Evolutionary conservation across 2,888 invertebrate genomes (phyloP).

Genomic region (Xestia rhomboidea): DNA sequence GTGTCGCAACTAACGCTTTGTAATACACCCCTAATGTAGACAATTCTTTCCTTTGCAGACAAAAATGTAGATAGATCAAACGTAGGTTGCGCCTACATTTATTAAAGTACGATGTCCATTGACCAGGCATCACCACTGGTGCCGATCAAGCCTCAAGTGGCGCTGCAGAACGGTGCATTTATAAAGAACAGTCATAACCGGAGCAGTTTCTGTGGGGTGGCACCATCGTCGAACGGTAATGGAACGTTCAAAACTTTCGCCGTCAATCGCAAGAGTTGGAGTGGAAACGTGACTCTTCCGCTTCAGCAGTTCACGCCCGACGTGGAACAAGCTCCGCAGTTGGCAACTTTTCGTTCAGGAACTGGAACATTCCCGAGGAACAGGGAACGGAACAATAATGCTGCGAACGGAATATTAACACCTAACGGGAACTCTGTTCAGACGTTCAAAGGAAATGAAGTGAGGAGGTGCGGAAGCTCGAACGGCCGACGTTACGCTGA

Average conservation of each 20-base stretch:
- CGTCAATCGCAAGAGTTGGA: conserved; percentile 90
- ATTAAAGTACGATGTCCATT: conserved; percentile 88
- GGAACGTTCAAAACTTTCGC: conserved; percentile 89
- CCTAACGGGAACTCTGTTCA: conserved; percentile 89
- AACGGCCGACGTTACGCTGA: conserved; percentile 91
- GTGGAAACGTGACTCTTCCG: conserved; percentile 89
- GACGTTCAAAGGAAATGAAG: conserved; percentile 89
- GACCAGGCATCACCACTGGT: conserved; percentile 89
- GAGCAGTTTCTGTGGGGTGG: conserved; percentile 89
- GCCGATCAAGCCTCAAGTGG: conserved; percentile 88
- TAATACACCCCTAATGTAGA: conserved; percentile 73
- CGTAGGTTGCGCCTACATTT: conserved; percentile 80
- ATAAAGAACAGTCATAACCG: conserved; percentile 90
- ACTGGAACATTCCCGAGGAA: conserved; percentile 89
- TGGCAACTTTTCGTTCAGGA: conserved; percentile 88
- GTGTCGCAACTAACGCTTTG: conserved; percentile 64
- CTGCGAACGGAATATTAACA: conserved; percentile 88
- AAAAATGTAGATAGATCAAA: conserved; percentile 88
- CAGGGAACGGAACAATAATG: conserved; percentile 88
- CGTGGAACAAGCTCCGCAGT: conserved; percentile 82
- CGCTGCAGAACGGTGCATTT: conserved; percentile 86
- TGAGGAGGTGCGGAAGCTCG: conserved; percentile 88
- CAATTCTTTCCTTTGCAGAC: conserved; percentile 87
- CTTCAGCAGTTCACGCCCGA: conserved; percentile 87
- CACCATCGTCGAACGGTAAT: conserved; percentile 86